Evolutionary conservation across 1,140 invertebrate species (phyloP).

Genomic region (Heterodera carotae): DNA sequence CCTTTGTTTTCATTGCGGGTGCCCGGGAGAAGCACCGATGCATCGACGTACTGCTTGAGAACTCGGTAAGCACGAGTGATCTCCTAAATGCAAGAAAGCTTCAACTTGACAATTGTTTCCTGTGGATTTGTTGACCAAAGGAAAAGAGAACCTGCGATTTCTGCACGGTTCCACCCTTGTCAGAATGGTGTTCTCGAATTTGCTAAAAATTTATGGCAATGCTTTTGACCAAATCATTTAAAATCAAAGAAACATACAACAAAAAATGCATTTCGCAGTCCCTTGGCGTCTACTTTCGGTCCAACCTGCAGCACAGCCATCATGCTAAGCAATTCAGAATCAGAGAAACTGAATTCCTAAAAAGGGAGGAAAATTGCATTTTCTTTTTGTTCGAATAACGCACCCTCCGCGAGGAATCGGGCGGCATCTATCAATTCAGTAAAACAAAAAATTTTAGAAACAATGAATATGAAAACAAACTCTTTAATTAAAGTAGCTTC

Average conservation of each 20-base stretch:
- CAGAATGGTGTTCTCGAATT: slow-evolving; percentile 34
- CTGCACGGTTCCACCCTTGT: slow-evolving; percentile 28
- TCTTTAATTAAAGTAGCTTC: too few species aligned
- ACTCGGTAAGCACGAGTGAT: slow-evolving; percentile 35
- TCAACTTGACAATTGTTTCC: not conserved
- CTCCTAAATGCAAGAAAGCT: slow-evolving; percentile 19
- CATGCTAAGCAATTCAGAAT: slow-evolving; percentile 26
- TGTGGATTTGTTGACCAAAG: not conserved
- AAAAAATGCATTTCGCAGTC: slow-evolving; percentile 21
- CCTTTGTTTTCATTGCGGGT: slow-evolving; percentile 2
- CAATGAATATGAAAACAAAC: too few species aligned
- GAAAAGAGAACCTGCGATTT: slow-evolving; percentile 33
- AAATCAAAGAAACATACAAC: not conserved
- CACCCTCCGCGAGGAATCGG: too few species aligned
- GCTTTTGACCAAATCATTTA: not conserved
- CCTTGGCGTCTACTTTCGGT: slow-evolving; percentile 14
- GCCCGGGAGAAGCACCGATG: slow-evolving; percentile 18
- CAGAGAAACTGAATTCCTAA: slow-evolving; percentile 28
- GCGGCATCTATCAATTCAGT: too few species aligned
- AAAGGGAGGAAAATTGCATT: not conserved
- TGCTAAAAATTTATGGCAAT: slow-evolving; percentile 23
- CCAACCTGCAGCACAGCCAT: slow-evolving; percentile 33
- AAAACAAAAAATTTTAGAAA: too few species aligned
- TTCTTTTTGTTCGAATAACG: too few species aligned
- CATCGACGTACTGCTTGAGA: slow-evolving; percentile 34